Evolutionary conservation across 2,113 vertebrate species (phyloP).

Genomic region (Phylloscopus whistleri): DNA sequence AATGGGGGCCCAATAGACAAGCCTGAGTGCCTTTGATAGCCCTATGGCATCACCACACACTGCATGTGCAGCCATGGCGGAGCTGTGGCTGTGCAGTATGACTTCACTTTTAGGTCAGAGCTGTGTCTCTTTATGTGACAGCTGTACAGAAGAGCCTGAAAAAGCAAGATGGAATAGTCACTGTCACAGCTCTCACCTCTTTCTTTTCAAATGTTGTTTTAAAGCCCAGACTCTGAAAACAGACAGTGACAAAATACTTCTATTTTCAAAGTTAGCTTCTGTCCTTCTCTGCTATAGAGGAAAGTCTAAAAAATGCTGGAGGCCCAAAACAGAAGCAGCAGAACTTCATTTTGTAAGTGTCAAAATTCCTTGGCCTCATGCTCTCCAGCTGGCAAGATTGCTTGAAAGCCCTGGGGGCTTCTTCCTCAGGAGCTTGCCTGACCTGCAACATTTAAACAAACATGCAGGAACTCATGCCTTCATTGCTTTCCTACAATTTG

Average conservation of each 20-base stretch:
- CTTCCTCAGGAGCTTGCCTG: not conserved
- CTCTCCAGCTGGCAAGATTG: not conserved
- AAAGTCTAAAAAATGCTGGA: not conserved
- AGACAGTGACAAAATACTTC: not conserved
- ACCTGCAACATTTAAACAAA: not conserved
- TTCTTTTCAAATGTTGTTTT: not conserved
- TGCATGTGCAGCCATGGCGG: rapidly evolving
- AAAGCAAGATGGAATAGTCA: not conserved
- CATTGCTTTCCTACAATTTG: not conserved
- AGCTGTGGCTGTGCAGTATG: not conserved
- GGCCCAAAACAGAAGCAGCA: not conserved
- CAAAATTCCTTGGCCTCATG: not conserved
- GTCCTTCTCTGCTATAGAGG: not conserved
- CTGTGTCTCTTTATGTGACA: rapidly evolving
- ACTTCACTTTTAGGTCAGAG: not conserved
- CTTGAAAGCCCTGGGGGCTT: not conserved
- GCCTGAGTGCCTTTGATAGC: not conserved
- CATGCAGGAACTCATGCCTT: not conserved
- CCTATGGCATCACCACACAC: rapidly evolving
- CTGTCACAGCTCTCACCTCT: not conserved
- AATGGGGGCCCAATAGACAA: rapidly evolving
- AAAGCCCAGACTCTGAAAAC: not conserved
- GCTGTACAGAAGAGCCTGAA: not conserved
- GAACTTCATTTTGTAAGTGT: not conserved
- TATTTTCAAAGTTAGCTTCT: not conserved